Percentiles rank a stretch among this genome's conserved stretches.
phyloP scores from a whole-genome alignment of 1,140 invertebrate species.

The Lamellibrachia luymesi region DNA sequence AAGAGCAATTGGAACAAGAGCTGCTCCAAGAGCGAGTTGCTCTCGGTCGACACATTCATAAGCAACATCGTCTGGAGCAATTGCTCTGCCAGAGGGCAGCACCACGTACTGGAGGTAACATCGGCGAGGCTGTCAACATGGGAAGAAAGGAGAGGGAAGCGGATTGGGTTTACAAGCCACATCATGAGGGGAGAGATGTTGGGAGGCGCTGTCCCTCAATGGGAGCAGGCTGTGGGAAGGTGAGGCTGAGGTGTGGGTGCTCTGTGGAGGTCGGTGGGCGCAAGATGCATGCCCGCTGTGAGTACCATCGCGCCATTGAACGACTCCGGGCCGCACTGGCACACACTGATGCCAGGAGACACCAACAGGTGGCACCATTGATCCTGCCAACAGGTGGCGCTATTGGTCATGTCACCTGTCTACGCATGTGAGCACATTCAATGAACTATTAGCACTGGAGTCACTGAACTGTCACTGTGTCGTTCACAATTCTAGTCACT shows the following conservation, averaged over 20 bases:
- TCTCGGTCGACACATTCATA: background rate
- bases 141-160: background rate
- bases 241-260: conserved; percentile 2
- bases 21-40: background rate
- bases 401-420: background rate
- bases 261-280: background rate
- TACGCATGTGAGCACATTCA: background rate
- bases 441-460: background rate
- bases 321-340: background rate
- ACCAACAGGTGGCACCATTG: background rate
- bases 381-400: background rate
- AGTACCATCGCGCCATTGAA: background rate
- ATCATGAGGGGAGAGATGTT: background rate
- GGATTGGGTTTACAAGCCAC: background rate
- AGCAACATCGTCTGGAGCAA: background rate
- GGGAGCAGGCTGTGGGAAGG: background rate
- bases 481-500: background rate
- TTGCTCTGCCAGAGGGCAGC: background rate
- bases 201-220: background rate
- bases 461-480: background rate
- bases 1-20: background rate
- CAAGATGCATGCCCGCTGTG: background rate
- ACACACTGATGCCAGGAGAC: background rate
- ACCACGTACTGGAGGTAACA: background rate
- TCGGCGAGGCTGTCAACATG: too few relatives aligned